Evolutionary conservation across 2,888 invertebrate genomes (phyloP).

Genomic region (Hyalella azteca): DNA sequence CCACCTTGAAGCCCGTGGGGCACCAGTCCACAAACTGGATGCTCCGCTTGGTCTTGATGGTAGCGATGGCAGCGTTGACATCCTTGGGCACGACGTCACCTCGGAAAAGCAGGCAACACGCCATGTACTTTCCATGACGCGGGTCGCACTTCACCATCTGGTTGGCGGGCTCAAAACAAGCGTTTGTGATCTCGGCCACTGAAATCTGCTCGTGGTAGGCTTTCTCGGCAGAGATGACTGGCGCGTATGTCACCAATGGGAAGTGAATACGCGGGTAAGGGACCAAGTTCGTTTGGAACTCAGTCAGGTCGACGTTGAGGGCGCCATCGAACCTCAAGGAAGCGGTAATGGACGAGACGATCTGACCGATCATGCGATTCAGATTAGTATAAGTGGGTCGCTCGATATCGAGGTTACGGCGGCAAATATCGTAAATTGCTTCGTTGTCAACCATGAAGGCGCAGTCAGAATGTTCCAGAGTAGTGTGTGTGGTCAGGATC

Average conservation of each 20-base stretch:
- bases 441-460: slow-evolving; percentile 66
- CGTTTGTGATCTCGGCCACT: slow-evolving; percentile 65
- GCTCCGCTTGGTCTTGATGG: slow-evolving; percentile 76
- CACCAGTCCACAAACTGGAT: slow-evolving; percentile 94
- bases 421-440: slow-evolving; percentile 80
- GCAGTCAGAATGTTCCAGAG: slow-evolving; percentile 67
- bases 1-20: slow-evolving; percentile 89
- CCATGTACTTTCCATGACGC: slow-evolving; percentile 65
- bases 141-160: slow-evolving; percentile 67
- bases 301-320: slow-evolving; percentile 55
- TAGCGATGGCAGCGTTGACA: slow-evolving; percentile 72
- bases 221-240: slow-evolving; percentile 61
- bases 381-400: slow-evolving; percentile 82
- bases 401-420: slow-evolving; percentile 74
- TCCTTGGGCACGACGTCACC: slow-evolving; percentile 68
- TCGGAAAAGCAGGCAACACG: slow-evolving; percentile 65
- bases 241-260: slow-evolving; percentile 63
- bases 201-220: slow-evolving; percentile 61
- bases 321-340: slow-evolving; percentile 64
- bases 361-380: slow-evolving; percentile 61
- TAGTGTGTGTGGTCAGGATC: slow-evolving; percentile 92
- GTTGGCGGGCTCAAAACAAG: slow-evolving; percentile 65
- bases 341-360: slow-evolving; percentile 66
- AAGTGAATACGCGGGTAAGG: slow-evolving; percentile 87
- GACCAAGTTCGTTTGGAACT: slow-evolving; percentile 57